Conservation (phyloP, 1,140 invertebrate genomes). For the Habropoda laboriosa region DNA sequence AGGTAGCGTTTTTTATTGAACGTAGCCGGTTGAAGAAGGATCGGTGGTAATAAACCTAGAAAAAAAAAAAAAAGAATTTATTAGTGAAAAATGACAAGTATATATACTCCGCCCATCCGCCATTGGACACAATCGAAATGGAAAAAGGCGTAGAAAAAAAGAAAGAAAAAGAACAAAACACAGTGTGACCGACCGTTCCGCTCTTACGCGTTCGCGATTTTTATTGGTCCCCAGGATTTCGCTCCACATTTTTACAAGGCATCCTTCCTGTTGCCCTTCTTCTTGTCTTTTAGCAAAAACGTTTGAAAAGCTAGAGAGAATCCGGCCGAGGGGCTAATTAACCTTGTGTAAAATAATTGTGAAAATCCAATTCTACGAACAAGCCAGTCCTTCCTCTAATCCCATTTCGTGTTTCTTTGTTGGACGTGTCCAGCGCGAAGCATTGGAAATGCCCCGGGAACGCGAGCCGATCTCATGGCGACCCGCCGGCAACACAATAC, state of each 20-base stretch:
- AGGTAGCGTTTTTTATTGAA: conserved; percentile 18
- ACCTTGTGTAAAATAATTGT: conserved; percentile 11
- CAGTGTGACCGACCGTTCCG: no score
- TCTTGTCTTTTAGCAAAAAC: no score
- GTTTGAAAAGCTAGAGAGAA: background rate
- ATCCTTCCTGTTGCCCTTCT: accelerated
- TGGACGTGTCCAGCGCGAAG: background rate
- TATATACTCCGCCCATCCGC: background rate
- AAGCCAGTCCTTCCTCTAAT: background rate
- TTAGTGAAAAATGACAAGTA: background rate
- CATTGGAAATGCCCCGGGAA: background rate
- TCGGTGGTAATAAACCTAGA: no score
- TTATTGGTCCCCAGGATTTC: background rate
- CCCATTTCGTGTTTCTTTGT: conserved; percentile 19
- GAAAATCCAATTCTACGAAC: background rate
- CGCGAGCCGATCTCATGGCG: background rate
- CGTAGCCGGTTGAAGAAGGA: no score
- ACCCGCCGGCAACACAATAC: background rate
- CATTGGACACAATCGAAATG: no score
- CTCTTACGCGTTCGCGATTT: background rate
- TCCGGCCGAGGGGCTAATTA: background rate
- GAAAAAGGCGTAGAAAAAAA: background rate
- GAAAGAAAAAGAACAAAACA: no score
- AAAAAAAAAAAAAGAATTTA: no score
- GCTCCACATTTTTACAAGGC: background rate